Conservation (phyloP, 2,113 vertebrate genomes). For the Oxyura jamaicensis region DNA sequence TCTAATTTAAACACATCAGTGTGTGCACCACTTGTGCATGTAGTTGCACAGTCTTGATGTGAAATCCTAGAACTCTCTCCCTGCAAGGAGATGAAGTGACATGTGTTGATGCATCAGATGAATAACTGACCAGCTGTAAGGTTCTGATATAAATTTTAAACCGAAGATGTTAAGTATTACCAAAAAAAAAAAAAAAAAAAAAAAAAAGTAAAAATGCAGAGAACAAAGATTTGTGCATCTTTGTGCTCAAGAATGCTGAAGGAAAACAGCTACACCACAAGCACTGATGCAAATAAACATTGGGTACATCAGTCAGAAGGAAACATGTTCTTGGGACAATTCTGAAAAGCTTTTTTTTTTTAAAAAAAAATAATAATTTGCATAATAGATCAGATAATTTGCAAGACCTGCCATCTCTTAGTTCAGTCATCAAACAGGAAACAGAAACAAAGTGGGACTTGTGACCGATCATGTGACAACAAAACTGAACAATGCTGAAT, state of each 20-base stretch:
- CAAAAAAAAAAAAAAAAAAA: not conserved
- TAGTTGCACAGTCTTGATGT: not conserved
- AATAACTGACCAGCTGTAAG: not conserved
- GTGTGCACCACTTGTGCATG: rapidly evolving
- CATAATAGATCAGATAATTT: constrained; percentile 11
- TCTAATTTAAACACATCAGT: not conserved
- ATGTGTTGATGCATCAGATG: rapidly evolving
- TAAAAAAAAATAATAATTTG: not conserved
- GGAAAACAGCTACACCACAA: not conserved
- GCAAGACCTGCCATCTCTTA: not conserved
- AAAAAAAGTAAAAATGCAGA: not conserved
- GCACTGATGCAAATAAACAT: rapidly evolving
- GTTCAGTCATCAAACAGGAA: constrained; percentile 37
- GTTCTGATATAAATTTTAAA: not conserved
- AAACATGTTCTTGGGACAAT: not conserved
- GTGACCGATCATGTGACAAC: not conserved
- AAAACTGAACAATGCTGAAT: not conserved
- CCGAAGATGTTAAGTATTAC: not conserved
- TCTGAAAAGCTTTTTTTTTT: not conserved
- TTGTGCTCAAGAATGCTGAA: not conserved
- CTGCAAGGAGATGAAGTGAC: not conserved
- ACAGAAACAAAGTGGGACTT: constrained; percentile 32
- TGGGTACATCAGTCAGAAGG: not conserved
- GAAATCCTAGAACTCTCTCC: not conserved
- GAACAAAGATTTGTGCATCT: not conserved